Base-by-base conservation (phyloP, 2,113 vertebrate species). In the Trematomus loennbergii region DNA sequence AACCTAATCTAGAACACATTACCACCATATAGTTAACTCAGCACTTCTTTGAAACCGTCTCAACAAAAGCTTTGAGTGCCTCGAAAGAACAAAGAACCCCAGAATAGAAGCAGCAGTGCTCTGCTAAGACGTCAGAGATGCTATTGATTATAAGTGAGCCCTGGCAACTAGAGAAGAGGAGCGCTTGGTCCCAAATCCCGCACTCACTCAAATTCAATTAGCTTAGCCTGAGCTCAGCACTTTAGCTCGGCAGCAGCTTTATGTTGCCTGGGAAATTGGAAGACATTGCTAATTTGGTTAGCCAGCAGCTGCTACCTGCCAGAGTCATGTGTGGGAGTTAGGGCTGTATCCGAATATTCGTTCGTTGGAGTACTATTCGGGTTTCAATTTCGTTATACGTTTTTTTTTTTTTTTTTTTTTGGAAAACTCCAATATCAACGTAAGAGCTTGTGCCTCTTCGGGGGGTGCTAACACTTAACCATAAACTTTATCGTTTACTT, bases 101-200 rank as follows among this genome's bases (percentile, higher is more conserved):
- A 74, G 79, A 88, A 89, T 78, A 84, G 83, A 66, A 78, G 62
- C 78, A 46, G 46, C 75, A 12, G 68, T 53, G 25, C 69, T 55
- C 64, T 75, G 69, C 57, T 7, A 16, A 79, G 83, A 72, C 70
- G 74, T 86, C 68, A 50, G 66, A 88, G 79, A 1, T 61, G 72
- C 25, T 55, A 87, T 91, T 75, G 91, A 89, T 92, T 82, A 80
- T 90, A 54, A 90, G 79, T 76, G 83, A 79, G 52, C 15, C 53
- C 29, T 73, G 83, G 83, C 60, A 57, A 5, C 3, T 4, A 36
- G 72, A 50, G 77, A 70, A 64, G 64, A 81, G 78, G 82, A 75
- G 81, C 83, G 54, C 84, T 89, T 45, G 54, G 45, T 78, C 0
- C n/a, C 2, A 87, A 74, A 82, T 80, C 43, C 78, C 20, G 78